Conservation (phyloP, 2,888 invertebrate species). For the Cyclophora albipunctata region DNA sequence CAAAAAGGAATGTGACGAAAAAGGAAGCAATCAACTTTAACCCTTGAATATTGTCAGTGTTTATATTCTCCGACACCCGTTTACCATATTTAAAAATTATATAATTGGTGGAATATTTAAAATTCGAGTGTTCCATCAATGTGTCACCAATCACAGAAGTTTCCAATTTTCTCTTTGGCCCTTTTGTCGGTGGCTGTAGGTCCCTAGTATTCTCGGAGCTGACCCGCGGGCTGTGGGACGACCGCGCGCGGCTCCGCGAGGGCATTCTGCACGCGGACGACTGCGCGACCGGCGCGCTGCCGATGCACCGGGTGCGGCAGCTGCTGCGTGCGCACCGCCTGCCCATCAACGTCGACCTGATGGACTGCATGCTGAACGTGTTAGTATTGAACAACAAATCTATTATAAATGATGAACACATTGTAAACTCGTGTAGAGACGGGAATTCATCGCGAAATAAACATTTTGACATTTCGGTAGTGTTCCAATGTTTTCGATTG, state of each 20-base stretch:
- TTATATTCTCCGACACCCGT: too few species aligned
- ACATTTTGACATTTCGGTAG: too few species aligned
- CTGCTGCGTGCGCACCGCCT: constrained; percentile 81
- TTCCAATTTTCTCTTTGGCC: too few species aligned
- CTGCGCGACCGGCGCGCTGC: constrained; percentile 72
- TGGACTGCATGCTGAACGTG: constrained; percentile 82
- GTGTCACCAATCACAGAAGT: neutral
- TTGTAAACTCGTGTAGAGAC: neutral
- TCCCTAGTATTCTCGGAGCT: constrained; percentile 82
- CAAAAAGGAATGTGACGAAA: too few species aligned
- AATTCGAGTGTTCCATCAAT: neutral
- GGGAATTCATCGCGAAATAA: too few species aligned
- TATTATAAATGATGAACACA: neutral
- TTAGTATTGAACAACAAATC: constrained; percentile 41
- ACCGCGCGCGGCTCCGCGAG: constrained; percentile 62
- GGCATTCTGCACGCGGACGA: constrained; percentile 57
- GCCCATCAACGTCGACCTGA: constrained; percentile 79
- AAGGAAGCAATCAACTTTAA: too few species aligned
- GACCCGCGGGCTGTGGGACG: constrained; percentile 83
- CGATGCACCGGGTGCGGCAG: constrained; percentile 76
- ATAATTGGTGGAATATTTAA: too few species aligned
- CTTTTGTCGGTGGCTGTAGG: constrained; percentile 40
- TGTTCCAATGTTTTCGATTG: neutral
- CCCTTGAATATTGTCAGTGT: neutral
- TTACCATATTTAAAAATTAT: too few species aligned